These are phyloP conservation scores for Lophochroa leadbeateri DNA, from an alignment of 2,113 vertebrate genomes.

Conservation along the genomic window DNA sequence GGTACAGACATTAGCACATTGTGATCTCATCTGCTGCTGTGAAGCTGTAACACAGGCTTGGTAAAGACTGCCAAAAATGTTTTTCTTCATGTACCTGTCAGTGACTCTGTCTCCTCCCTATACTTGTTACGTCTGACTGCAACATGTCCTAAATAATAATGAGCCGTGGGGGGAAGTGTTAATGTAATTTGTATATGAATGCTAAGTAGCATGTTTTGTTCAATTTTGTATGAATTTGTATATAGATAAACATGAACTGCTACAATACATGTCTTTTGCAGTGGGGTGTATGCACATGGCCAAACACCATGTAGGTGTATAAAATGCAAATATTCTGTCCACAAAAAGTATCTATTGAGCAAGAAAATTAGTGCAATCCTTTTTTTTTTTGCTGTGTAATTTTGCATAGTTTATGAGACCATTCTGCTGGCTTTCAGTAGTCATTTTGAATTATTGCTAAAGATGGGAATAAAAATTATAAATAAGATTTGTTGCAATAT, in stretches of 20 bases:
- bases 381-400: background rate
- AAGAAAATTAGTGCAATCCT: background rate
- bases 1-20: slow-evolving; percentile 51
- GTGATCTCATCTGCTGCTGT: slow-evolving; percentile 48
- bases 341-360: background rate
- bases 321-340: background rate
- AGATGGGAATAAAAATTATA: background rate
- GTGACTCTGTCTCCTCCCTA: background rate
- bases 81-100: slow-evolving; percentile 46
- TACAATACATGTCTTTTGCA: background rate
- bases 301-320: background rate
- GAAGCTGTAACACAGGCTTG: slow-evolving; percentile 24
- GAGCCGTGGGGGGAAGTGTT: background rate
- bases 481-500: background rate
- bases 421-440: background rate
- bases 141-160: slow-evolving; percentile 13
- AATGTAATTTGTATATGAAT: background rate
- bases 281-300: background rate
- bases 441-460: background rate
- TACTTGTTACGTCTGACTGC: slow-evolving; percentile 29
- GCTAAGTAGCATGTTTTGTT: background rate
- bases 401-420: background rate
- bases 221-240: background rate
- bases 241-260: background rate
- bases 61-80: slow-evolving; percentile 50